Evolutionary conservation across 2,113 vertebrate species (phyloP).

Genomic region (Cyprinus carpio): DNA sequence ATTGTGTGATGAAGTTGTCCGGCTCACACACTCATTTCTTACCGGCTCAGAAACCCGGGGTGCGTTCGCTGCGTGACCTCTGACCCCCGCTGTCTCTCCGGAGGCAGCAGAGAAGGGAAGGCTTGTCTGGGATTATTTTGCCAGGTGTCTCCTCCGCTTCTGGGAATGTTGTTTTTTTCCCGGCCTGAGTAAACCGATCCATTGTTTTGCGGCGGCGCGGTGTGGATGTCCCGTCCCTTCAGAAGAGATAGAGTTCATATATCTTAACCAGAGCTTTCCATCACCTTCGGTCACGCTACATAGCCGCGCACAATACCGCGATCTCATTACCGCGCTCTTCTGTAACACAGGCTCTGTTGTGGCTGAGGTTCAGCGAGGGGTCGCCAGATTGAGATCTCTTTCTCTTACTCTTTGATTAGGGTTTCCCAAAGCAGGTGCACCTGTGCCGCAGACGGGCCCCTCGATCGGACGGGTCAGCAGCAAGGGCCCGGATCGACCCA

Average conservation of each 20-base stretch:
- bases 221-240: slow-evolving; percentile 53
- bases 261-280: slow-evolving; percentile 45
- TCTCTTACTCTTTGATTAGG: slow-evolving; percentile 61
- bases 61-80: background rate
- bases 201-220: slow-evolving; percentile 55
- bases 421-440: slow-evolving; percentile 64
- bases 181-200: slow-evolving; percentile 51
- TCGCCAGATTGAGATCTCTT: slow-evolving; percentile 53
- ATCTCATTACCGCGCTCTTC: slow-evolving; percentile 50
- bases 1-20: too few relatives aligned
- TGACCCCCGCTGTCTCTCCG: slow-evolving; percentile 41
- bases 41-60: background rate
- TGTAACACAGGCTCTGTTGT: slow-evolving; percentile 45
- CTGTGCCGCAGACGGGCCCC: slow-evolving; percentile 62
- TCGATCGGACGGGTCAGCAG: slow-evolving; percentile 78
- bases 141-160: slow-evolving; percentile 69
- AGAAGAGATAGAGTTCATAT: slow-evolving; percentile 37
- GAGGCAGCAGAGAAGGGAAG: background rate
- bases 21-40: background rate
- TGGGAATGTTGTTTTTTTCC: slow-evolving; percentile 52
- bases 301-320: slow-evolving; percentile 48
- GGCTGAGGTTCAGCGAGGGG: slow-evolving; percentile 50
- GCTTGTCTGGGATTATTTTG: slow-evolving; percentile 61
- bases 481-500: slow-evolving; percentile 66
- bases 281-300: slow-evolving; percentile 53